These are phyloP conservation scores for Loriculus beryllinus DNA, from an alignment of 2,797 vertebrate species.

Conservation along the genomic window DNA sequence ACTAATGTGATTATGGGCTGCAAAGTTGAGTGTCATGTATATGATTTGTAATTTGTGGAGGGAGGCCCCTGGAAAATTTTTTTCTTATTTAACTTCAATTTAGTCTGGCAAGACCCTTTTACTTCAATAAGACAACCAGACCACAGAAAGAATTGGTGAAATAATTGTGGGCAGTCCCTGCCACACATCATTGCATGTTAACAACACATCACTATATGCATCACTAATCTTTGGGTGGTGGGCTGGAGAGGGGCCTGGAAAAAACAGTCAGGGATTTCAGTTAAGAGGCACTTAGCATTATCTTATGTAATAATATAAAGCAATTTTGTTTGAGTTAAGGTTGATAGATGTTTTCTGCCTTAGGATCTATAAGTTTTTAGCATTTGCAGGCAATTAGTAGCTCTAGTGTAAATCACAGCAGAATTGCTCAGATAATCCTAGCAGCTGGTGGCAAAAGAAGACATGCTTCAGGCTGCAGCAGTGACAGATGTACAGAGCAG, in stretches of 20 bases:
- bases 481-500: not conserved
- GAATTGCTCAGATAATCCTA: not conserved
- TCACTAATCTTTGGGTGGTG: not conserved
- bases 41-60: constrained; percentile 2
- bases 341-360: not conserved
- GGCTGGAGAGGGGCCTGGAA: constrained; percentile 16
- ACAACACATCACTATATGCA: not conserved
- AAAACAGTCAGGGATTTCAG: constrained; percentile 7
- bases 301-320: not conserved
- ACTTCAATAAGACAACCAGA: not conserved
- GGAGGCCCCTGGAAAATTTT: not conserved
- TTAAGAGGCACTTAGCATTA: not conserved
- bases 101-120: not conserved
- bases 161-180: not conserved
- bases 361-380: not conserved
- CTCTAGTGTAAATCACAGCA: not conserved
- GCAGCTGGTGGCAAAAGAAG: not conserved
- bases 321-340: not conserved
- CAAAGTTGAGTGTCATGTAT: not conserved
- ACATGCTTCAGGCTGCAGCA: not conserved
- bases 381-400: not conserved
- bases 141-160: not conserved
- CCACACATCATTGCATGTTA: not conserved
- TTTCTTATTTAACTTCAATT: not conserved
- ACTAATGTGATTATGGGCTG: constrained; percentile 47